Percentiles rank a stretch among this genome's conserved stretches.
phyloP scores from a whole-genome alignment of 2,797 vertebrate genomes.

The Nothura maculosa region DNA sequence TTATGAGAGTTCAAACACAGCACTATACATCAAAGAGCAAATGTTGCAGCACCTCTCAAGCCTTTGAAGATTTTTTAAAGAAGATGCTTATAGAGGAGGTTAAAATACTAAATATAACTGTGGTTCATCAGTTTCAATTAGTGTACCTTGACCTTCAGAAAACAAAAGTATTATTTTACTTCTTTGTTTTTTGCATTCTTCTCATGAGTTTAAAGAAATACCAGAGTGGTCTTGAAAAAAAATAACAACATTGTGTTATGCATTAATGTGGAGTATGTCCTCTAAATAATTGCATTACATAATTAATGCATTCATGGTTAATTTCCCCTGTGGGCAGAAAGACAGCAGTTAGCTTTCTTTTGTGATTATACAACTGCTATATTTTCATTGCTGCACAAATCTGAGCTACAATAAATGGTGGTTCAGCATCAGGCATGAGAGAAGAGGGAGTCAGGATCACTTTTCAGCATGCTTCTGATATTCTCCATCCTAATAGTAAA shows the following conservation, averaged over 20 bases:
- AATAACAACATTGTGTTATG: not conserved
- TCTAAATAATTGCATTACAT: not conserved
- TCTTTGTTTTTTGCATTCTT: not conserved
- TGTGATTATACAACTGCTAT: not conserved
- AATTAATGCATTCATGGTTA: not conserved
- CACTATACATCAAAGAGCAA: not conserved
- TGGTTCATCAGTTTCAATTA: not conserved
- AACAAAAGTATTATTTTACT: not conserved
- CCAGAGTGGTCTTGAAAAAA: not conserved
- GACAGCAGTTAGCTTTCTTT: not conserved
- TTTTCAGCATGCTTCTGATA: not conserved
- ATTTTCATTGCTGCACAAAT: not conserved
- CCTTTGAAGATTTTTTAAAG: not conserved
- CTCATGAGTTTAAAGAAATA: not conserved
- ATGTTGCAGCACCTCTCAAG: not conserved
- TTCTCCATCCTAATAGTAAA: not conserved
- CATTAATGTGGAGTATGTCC: not conserved
- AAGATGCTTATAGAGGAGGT: not conserved
- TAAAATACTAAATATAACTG: not conserved
- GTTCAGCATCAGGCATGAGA: not conserved
- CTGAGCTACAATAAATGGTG: not conserved
- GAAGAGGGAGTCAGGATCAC: accelerated
- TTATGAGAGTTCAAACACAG: not conserved
- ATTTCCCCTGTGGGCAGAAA: not conserved
- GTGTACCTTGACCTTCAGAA: not conserved